Percentiles rank a stretch among this genome's conserved stretches.
phyloP scores from a whole-genome alignment of 2,113 vertebrate species.

The Leuciscus idus region DNA sequence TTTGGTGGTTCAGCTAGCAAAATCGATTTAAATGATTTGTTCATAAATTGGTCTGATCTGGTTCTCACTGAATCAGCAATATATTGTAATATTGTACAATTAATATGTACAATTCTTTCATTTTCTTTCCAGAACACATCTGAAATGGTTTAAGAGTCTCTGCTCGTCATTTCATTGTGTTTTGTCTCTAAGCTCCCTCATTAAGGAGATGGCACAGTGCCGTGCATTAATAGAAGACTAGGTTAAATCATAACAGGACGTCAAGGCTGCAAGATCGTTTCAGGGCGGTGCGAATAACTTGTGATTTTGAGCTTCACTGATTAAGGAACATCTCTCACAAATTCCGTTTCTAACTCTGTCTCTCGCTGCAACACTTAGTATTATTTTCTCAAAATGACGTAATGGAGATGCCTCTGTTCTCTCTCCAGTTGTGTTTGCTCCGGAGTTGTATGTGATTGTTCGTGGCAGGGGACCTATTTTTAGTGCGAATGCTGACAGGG shows the following conservation, averaged over 20 bases:
- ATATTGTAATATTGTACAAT: neutral
- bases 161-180: neutral
- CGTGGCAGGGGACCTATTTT: slow-evolving; percentile 63
- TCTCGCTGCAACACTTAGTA: neutral
- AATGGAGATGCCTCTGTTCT: slow-evolving; percentile 42
- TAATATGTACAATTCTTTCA: neutral
- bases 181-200: slow-evolving; percentile 14
- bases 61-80: neutral
- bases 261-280: neutral
- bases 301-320: neutral
- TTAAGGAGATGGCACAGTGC: slow-evolving; percentile 2
- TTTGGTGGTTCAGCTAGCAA: too few species aligned
- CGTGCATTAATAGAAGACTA: neutral
- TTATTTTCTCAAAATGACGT: neutral
- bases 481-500: slow-evolving; percentile 48
- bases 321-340: neutral
- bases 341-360: neutral
- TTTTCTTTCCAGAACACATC: neutral
- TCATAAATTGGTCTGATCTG: neutral
- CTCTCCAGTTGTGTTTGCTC: slow-evolving; percentile 52
- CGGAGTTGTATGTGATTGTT: slow-evolving; percentile 56
- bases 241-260: neutral
- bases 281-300: neutral
- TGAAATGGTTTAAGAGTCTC: neutral
- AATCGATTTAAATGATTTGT: neutral